Base-by-base conservation (phyloP, 2,113 vertebrate genomes). In the Athene noctua region DNA sequence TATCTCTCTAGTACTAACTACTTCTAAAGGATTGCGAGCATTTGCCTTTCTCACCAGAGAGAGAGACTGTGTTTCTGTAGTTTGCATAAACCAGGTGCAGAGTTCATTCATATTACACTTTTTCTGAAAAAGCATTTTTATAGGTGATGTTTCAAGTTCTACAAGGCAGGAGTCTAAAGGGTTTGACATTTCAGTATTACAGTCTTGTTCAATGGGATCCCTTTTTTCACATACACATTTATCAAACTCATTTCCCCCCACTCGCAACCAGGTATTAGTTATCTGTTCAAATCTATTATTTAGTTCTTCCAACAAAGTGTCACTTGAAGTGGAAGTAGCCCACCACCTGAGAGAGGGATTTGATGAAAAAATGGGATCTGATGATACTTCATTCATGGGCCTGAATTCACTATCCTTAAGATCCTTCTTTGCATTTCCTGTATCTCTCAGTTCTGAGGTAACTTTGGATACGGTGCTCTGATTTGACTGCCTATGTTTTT, bases 41-140 rank as follows among this genome's bases (percentile, higher is more conserved):
- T 99, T 99, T 86, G 98, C 97, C 96, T 99, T 99, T 97, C 99
- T 99, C 84, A 99, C 98, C 73, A 99, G 98, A 61, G 98, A 98
- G 62, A 99, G 98, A 86, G 99, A 99, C 87, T 99, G 99, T 16
- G 99, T 99, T 98, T 99, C 99, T 70, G 99, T 99, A 90, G 99
- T 99, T 98, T 99, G 98, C 99, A 99, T 99, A 96, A 99, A 99
- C 99, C 99, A 99, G 65, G 98, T 98, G 97, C 98, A 98, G 81
- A 99, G 98, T 77, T 99, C 99, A 85, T 98, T 98, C 98, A 98
- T 98, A 90, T 98, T 98, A 97, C 98, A 99, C 83, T 99, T 99
- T 96, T 98, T 98, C 97, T 98, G 99, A 97, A 99, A 99, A 96
- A 99, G 98, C 96, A 98, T 98, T 98, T 98, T 98, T 86, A 99